A percentile compares a stretch with the other conserved stretches of the same genome.
These are phyloP conservation scores for Galaxea fascicularis DNA, from an alignment of 92 coral and sea anemone species.

Conservation along the genomic window DNA sequence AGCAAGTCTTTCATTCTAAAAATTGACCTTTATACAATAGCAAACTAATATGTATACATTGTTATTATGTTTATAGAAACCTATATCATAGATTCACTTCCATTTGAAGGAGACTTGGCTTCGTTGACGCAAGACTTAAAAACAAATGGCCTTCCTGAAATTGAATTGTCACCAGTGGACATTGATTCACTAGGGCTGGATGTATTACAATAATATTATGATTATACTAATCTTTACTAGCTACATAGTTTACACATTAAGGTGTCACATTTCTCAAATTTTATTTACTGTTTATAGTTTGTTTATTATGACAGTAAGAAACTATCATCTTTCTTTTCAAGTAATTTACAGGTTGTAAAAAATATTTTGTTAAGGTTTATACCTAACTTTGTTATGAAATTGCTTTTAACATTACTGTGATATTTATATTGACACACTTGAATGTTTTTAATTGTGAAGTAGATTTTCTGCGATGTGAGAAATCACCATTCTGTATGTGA, in stretches of 20 bases:
- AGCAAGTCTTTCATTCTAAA: too few relatives aligned
- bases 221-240: background rate
- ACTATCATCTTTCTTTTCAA: background rate
- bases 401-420: too few relatives aligned
- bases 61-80: conserved; percentile 32
- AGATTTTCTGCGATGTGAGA: too few relatives aligned
- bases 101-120: conserved; percentile 49
- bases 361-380: background rate
- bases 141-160: conserved; percentile 15
- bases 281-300: background rate
- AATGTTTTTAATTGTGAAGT: too few relatives aligned
- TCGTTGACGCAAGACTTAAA: conserved; percentile 14
- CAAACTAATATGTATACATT: background rate
- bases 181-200: conserved; percentile 68
- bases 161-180: conserved; percentile 69
- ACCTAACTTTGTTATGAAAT: too few relatives aligned
- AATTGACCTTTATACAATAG: too few relatives aligned
- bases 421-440: too few relatives aligned
- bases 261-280: background rate
- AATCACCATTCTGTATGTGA: too few relatives aligned
- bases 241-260: too few relatives aligned
- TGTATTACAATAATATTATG: conserved; percentile 48
- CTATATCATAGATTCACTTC: conserved; percentile 22
- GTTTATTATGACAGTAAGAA: too few relatives aligned
- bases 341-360: too few relatives aligned